Evolutionary conservation across 2,888 invertebrate species (phyloP), one percentile per base, ranked within the genome.

Genomic region (Ditylenchus weischeri): DNA sequence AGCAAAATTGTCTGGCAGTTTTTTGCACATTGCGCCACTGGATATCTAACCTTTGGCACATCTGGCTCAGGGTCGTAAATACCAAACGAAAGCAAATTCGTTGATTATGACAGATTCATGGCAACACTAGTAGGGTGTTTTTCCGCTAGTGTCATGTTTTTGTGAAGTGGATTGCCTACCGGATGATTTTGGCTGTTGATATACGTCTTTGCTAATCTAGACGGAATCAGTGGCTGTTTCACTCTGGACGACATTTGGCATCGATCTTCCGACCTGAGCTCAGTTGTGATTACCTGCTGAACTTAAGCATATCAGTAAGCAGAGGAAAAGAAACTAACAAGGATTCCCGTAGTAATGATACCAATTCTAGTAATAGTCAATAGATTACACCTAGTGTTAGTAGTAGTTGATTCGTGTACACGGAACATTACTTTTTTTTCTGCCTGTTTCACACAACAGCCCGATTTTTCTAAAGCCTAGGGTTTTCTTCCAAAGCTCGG

Each of bases 271-370:
- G 57, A 72, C 71, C 64, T 72, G 62, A 72, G 64, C 35, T 75
- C 70, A 60, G 64, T 57, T 61, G 60, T 50, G 72, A 84, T 64
- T 78, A 86, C 85, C 85, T 83, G 83, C 85, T 81, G 83, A 86
- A 87, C 84, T 88, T 88, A 87, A 88, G 88, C 88, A 88, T 88
- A 88, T 88, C 84, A 88, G 83, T 88, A 86, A 88, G 88, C 87
- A 87, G 88, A 88, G 88, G 88, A 88, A 88, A 88, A 88, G 87
- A 88, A 88, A 88, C 86, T 86, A 87, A 88, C 86, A 72, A 86
- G 86, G 86, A 87, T 88, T 87, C 85, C 87, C 86, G 81, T 83
- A 88, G 87, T 88, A 88, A 86, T 87, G 86, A n/a, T n/a, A n/a
- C n/a, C n/a, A n/a, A n/a, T n/a, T n/a, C n/a, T n/a, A n/a, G n/a